A percentile compares a stretch with the other conserved stretches of the same genome.
These are phyloP conservation scores for Sebastes vulpes DNA, from an alignment of 2,797 vertebrate species.

Conservation along the genomic window DNA sequence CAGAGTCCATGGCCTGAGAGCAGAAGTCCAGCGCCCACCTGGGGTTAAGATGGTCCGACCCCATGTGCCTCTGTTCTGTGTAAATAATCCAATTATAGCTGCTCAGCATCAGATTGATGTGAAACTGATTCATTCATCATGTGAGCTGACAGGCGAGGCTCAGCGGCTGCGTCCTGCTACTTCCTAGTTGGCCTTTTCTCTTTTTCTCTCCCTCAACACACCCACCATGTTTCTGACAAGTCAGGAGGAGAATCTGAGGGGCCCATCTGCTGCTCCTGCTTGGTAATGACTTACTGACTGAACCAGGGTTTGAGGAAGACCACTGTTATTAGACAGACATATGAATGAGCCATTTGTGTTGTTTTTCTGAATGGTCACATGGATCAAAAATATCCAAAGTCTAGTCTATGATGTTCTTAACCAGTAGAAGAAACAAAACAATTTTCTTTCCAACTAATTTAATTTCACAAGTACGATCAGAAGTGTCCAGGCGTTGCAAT, in stretches of 20 bases:
- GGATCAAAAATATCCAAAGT: neutral
- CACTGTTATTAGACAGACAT: neutral
- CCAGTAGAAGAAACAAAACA: neutral
- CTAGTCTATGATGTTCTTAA: neutral
- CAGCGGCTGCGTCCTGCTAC: constrained; percentile 38
- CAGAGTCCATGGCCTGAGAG: constrained; percentile 63
- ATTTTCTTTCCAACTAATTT: neutral
- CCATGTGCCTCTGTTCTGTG: constrained; percentile 76
- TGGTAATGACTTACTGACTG: constrained; percentile 22
- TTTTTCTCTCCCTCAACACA: constrained; percentile 20
- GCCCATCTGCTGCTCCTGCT: constrained; percentile 45
- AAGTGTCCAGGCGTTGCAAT: neutral
- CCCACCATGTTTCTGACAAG: constrained; percentile 47
- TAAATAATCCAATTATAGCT: constrained; percentile 86
- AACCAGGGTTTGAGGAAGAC: neutral
- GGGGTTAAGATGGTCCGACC: constrained; percentile 71
- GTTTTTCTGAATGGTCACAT: neutral
- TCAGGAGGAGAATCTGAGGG: constrained; percentile 24
- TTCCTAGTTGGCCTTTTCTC: constrained; percentile 21
- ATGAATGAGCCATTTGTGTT: neutral
- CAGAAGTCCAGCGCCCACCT: constrained; percentile 65
- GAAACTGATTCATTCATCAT: constrained; percentile 86
- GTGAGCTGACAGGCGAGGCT: constrained; percentile 73
- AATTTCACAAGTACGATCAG: neutral
- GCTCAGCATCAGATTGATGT: constrained; percentile 84